Evolutionary conservation across 1,140 invertebrate genomes (phyloP), one percentile per base, ranked within the genome.

Genomic region (Steinernema khuongi): DNA sequence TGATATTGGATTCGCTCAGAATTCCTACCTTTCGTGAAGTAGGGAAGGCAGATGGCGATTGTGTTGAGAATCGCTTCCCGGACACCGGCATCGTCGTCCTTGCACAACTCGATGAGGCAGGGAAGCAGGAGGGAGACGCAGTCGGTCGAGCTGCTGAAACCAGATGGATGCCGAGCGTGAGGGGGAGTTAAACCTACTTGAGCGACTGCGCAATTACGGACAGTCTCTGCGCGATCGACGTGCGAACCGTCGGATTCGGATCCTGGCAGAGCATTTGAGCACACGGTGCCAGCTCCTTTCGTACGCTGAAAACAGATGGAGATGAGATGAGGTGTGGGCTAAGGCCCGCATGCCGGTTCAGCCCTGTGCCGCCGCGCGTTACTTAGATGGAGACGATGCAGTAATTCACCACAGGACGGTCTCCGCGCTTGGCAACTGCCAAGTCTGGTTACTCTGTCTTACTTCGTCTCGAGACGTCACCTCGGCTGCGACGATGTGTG

Each of bases 41-140:
- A 79, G 72, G 80, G 81, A 18, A 88, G 79, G 68, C 87, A 86
- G 74, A 84, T 85, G 67, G 86, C 85, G 36, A 88, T 83, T 30
- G 86, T 87, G 70, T 87, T 87, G 32, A 88, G 77, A 60, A 86
- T 86, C 30, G 86, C 82, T 75, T 87, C 84, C 68, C 87, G 77
- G 2, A 88, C 87, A 74, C 81, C 81, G 67, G 82, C 82, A 71
- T 88, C 87, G 66, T 88, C 87, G 79, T 88, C 87, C 75, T 87
- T 87, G 26, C 87, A 87, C 36, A 88, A 77, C 75, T 88, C 87
- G 36, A 88, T 86, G 68, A 88, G 79, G 74, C 87, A 87, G 31
- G 87, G 87, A 32, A 88, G 79, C 74, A 88, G 82, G 81, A 87
- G 30, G 84, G 81, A 67, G 83, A 86, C 77, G 82, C 79, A 72